Evolutionary conservation across 2,797 vertebrate genomes (phyloP), one percentile per base, ranked within the genome.

Genomic region (Acipenser oxyrinchus): DNA sequence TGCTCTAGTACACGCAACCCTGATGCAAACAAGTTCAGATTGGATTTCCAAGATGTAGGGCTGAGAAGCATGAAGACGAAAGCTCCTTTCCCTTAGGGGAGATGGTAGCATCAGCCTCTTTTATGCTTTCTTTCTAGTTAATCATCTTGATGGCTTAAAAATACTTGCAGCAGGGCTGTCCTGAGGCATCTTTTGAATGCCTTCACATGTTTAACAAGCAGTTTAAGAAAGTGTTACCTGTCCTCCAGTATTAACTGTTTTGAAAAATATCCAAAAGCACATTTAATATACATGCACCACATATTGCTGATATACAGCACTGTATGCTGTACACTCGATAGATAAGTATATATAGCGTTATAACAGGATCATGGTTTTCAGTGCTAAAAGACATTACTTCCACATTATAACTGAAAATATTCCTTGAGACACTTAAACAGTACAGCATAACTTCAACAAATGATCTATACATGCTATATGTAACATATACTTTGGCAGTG

Each of bases 111-210:
- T 62, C 48, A 55, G 9, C n/a, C 37, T 62, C 60, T 62, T 48
- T 23, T 62, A 62, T 62, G 18, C 48, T 8, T 9, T 8, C 48
- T 62, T 62, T 9, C 60, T 8, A 48, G 18, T 62, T 62, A 62
- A 62, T 62, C 60, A 62, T 62, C 37, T 62, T 37, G 48, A 62
- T 62, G 18, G 60, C 60, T 62, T 62, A 62, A 48, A 62, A 58
- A 58, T 58, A 58, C 55, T 58, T 58, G 55, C 55, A 58, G 18
- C 8, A 37, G 60, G 48, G 7, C 7, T 62, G 60, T 48, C 60
- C 60, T 62, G 18, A 37, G 60, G 60, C 11, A 48, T 62, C 12
- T 62, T 62, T 8, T 10, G 15, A 62, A 37, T 48, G 18, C 60
- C 48, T 62, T 37, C 60, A 62, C 48, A 62, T 62, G 60, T 37